phyloP scores from a whole-genome alignment of 1,140 invertebrate genomes.

The Cyrtorhinus lividipennis region DNA sequence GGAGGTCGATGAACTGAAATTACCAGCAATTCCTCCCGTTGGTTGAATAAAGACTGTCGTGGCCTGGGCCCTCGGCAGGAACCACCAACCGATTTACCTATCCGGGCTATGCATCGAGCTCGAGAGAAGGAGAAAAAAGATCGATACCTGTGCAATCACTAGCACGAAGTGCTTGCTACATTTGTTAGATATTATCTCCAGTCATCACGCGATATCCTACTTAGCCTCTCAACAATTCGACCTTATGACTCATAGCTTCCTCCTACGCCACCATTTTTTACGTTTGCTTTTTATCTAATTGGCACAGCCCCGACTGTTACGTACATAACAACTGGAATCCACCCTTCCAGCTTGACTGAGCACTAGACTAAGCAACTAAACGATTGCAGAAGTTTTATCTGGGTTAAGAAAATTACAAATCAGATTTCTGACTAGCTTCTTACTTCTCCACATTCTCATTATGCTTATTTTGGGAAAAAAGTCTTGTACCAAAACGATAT shows the following conservation, averaged over 20 bases:
- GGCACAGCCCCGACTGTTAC: too few species aligned
- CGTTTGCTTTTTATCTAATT: background rate
- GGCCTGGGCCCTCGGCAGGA: background rate
- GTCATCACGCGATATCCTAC: conserved; percentile 3
- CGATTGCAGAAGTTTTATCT: too few species aligned
- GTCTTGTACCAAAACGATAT: too few species aligned
- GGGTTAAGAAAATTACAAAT: too few species aligned
- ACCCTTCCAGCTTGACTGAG: too few species aligned
- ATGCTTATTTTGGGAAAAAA: too few species aligned
- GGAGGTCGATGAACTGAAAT: conserved; percentile 11
- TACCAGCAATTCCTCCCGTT: conserved; percentile 10
- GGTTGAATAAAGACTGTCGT: conserved; percentile 7
- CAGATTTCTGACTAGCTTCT: too few species aligned
- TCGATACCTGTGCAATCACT: conserved; percentile 9
- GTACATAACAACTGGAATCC: too few species aligned
- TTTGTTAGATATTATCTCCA: conserved; percentile 10
- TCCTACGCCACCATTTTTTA: background rate
- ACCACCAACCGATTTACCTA: background rate
- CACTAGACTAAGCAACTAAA: too few species aligned
- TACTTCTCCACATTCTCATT: too few species aligned
- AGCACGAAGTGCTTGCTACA: conserved; percentile 11
- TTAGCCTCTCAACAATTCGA: background rate
- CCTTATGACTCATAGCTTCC: background rate
- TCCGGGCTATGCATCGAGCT: conserved; percentile 6
- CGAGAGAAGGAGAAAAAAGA: background rate